Conservation (phyloP, 2,113 vertebrate genomes). For the Xyrauchen texanus region DNA sequence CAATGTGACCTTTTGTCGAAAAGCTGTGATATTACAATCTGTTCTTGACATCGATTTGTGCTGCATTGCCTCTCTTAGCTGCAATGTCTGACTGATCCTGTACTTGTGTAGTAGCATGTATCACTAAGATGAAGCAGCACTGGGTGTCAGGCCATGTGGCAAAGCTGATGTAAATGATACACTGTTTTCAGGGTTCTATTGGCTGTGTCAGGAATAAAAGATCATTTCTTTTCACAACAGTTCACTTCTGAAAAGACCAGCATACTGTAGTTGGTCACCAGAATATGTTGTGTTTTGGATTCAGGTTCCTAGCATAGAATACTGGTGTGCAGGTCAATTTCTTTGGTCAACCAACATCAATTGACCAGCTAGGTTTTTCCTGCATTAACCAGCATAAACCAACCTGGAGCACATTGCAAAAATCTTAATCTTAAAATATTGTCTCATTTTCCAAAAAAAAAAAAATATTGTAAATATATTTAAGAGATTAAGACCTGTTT, state of each 20-base stretch:
- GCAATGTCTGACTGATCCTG: slow-evolving; percentile 17
- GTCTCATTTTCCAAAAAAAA: too few relatives aligned
- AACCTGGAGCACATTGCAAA: too few relatives aligned
- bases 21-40: slow-evolving; percentile 19
- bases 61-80: not conserved
- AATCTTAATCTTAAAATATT: too few relatives aligned
- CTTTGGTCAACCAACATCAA: too few relatives aligned
- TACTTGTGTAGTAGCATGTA: not conserved
- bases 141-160: not conserved
- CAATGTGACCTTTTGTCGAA: slow-evolving; percentile 26
- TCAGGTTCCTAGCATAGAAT: too few relatives aligned
- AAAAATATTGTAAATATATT: too few relatives aligned
- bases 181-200: not conserved
- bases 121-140: not conserved
- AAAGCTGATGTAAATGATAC: not conserved
- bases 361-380: too few relatives aligned
- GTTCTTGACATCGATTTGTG: slow-evolving; percentile 29
- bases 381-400: too few relatives aligned
- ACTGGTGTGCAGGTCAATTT: too few relatives aligned
- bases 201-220: not conserved
- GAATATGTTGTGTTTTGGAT: too few relatives aligned
- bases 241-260: not conserved
- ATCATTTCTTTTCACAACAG: not conserved
- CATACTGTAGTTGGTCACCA: too few relatives aligned
- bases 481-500: too few relatives aligned